A percentile compares a stretch with the other conserved stretches of the same genome.
phyloP scores from a whole-genome alignment of 2,113 vertebrate species.

The Synodontis membranacea region DNA sequence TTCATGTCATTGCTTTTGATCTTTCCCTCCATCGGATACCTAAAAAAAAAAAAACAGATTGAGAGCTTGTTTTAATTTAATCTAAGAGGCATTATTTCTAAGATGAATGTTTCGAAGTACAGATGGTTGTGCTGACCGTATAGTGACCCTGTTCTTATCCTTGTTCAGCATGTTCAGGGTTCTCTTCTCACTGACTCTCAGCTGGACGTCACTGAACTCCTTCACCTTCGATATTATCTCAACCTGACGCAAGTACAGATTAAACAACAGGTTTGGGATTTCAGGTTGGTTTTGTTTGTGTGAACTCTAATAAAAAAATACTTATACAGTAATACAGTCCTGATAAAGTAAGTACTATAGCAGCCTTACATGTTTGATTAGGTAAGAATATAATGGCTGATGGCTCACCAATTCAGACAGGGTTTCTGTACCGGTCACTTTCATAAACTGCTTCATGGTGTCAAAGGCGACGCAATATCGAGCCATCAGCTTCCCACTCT shows the following conservation, averaged over 20 bases:
- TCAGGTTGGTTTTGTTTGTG: not conserved
- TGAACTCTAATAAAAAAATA: not conserved
- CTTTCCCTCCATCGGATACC: conserved; percentile 92
- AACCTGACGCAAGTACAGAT: conserved; percentile 72
- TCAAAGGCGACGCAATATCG: conserved; percentile 93
- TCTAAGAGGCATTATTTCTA: conserved; percentile 6
- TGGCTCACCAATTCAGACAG: conserved; percentile 85
- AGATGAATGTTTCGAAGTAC: not conserved
- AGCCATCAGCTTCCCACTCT: conserved; percentile 89
- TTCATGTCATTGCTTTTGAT: conserved; percentile 98
- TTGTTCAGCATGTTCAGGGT: conserved; percentile 87
- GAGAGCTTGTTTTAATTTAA: not conserved
- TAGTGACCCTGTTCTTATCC: conserved; percentile 86
- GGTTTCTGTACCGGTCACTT: conserved; percentile 82
- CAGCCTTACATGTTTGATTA: not conserved
- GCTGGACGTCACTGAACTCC: conserved; percentile 88
- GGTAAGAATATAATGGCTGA: not conserved
- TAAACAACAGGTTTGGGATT: not conserved
- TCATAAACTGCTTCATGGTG: conserved; percentile 88
- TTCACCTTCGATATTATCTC: conserved; percentile 81
- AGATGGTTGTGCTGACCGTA: conserved; percentile 80
- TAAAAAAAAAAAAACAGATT: conserved; percentile 57
- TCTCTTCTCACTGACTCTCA: conserved; percentile 91
- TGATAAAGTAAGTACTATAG: not conserved
- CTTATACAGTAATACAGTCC: not conserved